phyloP scores from a whole-genome alignment of 2,797 vertebrate genomes.

The Sebastes vulpes region DNA sequence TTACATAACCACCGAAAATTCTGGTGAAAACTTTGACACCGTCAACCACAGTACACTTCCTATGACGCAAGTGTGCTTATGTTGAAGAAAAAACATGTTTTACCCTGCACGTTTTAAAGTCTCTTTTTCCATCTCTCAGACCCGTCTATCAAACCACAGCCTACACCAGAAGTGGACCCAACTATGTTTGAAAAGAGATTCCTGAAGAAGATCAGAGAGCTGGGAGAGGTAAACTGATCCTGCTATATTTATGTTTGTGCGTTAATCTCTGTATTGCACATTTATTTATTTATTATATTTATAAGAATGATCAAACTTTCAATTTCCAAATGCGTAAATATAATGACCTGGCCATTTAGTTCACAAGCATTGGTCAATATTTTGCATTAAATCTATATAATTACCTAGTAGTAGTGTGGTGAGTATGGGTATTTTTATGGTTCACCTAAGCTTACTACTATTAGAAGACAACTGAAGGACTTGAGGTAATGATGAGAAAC shows the following conservation, averaged over 20 bases:
- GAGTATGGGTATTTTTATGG: not conserved
- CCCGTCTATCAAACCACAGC: constrained; percentile 89
- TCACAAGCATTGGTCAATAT: not conserved
- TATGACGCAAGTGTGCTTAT: constrained; percentile 34
- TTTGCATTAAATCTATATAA: not conserved
- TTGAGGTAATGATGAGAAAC: not conserved
- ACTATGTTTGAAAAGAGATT: constrained; percentile 96
- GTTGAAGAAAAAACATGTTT: constrained; percentile 7
- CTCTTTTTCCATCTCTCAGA: constrained; percentile 73
- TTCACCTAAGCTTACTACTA: not conserved
- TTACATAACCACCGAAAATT: constrained; percentile 37
- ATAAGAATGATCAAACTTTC: not conserved
- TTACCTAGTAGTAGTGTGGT: not conserved
- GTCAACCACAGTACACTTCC: constrained; percentile 58
- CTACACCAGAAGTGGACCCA: constrained; percentile 90
- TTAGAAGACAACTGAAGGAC: not conserved
- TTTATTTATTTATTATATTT: not conserved
- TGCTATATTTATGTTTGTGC: not conserved
- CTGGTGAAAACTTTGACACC: constrained; percentile 27
- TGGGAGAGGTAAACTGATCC: constrained; percentile 90
- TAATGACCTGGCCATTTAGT: not conserved
- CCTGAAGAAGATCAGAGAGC: constrained; percentile 90
- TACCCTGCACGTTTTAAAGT: not conserved
- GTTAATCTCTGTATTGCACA: not conserved
- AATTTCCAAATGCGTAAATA: not conserved